phyloP scores from a whole-genome alignment of 2,888 invertebrate species.

The Agrenia bidenticulata region DNA sequence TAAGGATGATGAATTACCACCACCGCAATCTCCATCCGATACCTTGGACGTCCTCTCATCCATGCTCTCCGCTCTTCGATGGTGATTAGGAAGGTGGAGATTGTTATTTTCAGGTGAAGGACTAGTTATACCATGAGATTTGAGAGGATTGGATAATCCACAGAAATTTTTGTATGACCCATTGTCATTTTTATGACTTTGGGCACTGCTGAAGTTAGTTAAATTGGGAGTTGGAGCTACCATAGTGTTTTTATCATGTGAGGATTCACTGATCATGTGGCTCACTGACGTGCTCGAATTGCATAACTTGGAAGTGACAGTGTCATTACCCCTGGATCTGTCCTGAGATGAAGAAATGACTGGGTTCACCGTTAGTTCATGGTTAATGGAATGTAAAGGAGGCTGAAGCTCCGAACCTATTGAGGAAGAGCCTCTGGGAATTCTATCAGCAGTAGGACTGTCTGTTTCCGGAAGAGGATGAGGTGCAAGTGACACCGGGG shows the following conservation, averaged over 20 bases:
- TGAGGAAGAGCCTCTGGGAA: neutral
- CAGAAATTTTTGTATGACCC: constrained; percentile 2
- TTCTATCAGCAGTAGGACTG: neutral
- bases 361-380: neutral
- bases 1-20: constrained; percentile 37
- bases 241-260: constrained; percentile 1
- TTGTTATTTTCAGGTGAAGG: neutral
- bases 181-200: neutral
- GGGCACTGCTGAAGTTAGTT: neutral
- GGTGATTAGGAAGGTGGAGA: neutral
- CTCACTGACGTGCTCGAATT: neutral
- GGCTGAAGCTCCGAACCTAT: neutral
- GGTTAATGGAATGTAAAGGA: constrained; percentile 14
- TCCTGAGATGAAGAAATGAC: neutral
- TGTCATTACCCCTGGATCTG: constrained; percentile 9
- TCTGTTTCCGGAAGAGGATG: constrained; percentile 1
- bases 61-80: constrained; percentile 44
- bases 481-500: constrained; percentile 16
- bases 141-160: neutral
- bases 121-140: neutral
- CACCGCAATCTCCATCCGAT: neutral
- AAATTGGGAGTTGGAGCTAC: constrained; percentile 11
- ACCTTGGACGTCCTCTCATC: constrained; percentile 30
- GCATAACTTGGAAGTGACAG: constrained; percentile 13
- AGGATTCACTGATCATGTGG: neutral